phyloP scores from a whole-genome alignment of 2,113 vertebrate genomes.

The Bolborhynchus lineola region DNA sequence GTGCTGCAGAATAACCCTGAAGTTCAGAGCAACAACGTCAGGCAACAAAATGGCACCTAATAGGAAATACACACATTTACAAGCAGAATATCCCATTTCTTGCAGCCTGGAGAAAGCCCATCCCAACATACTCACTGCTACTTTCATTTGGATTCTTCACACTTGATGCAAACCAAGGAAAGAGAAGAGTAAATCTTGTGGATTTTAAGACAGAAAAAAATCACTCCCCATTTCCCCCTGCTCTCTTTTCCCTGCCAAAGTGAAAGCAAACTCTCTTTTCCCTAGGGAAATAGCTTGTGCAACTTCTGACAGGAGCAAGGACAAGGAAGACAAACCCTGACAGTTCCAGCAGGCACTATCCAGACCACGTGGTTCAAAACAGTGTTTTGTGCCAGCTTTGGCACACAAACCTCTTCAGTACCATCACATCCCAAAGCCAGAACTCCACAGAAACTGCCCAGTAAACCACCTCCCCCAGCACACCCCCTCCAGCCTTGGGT shows the following conservation, averaged over 20 bases:
- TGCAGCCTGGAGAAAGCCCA: not conserved
- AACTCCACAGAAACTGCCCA: not conserved
- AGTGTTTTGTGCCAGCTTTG: not conserved
- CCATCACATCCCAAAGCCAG: not conserved
- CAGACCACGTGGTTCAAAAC: not conserved
- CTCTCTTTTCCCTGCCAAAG: not conserved
- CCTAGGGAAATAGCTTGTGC: not conserved
- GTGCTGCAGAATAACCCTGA: not conserved
- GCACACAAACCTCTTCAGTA: not conserved
- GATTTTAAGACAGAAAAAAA: not conserved
- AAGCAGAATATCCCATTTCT: not conserved
- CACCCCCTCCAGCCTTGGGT: not conserved
- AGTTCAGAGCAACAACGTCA: not conserved
- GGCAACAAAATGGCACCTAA: not conserved
- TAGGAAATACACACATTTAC: not conserved
- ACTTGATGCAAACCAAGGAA: not conserved
- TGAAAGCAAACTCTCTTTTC: not conserved
- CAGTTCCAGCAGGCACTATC: rapidly evolving
- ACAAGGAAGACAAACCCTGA: not conserved
- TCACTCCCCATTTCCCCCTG: not conserved
- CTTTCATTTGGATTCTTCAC: not conserved
- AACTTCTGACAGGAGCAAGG: not conserved
- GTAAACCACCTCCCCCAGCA: not conserved
- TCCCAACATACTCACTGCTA: not conserved
- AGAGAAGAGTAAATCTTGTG: not conserved